A percentile compares a stretch with the other conserved stretches of the same genome.
Evolutionary conservation across 2,888 invertebrate species (phyloP).

Genomic region (Acholoe squamosa): DNA sequence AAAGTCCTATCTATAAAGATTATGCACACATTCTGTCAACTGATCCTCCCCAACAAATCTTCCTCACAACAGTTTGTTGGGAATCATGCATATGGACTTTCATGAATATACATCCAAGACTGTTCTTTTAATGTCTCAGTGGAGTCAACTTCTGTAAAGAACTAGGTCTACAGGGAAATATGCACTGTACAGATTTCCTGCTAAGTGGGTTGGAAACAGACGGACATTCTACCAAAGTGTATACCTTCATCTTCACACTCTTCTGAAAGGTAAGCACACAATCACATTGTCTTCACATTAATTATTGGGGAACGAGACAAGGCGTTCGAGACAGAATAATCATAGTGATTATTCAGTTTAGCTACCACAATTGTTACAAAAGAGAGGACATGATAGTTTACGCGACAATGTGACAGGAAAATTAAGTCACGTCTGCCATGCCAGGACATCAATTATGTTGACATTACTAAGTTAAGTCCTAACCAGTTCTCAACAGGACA

Average conservation of each 20-base stretch:
- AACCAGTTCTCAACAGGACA: background rate
- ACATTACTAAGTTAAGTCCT: background rate
- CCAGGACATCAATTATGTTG: background rate
- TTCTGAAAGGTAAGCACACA: constrained; percentile 26
- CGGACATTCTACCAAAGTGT: background rate
- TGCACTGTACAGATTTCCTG: constrained; percentile 34
- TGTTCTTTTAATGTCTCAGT: background rate
- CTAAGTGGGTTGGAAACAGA: background rate
- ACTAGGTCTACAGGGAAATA: background rate
- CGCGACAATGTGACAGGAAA: constrained; percentile 7
- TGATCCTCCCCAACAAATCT: background rate
- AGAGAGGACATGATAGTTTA: background rate
- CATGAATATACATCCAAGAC: background rate
- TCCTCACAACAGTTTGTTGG: background rate
- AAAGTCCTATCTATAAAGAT: background rate
- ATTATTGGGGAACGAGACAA: background rate
- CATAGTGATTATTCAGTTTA: background rate
- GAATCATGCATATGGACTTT: background rate
- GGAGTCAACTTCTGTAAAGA: background rate
- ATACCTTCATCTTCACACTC: constrained; percentile 43
- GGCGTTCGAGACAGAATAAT: background rate
- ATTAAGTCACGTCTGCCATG: background rate
- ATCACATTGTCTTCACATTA: constrained; percentile 26
- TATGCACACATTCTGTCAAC: background rate
- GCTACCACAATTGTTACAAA: background rate